These are phyloP conservation scores for Lucilia cuprina DNA, from an alignment of 1,140 invertebrate species.

Conservation along the genomic window DNA sequence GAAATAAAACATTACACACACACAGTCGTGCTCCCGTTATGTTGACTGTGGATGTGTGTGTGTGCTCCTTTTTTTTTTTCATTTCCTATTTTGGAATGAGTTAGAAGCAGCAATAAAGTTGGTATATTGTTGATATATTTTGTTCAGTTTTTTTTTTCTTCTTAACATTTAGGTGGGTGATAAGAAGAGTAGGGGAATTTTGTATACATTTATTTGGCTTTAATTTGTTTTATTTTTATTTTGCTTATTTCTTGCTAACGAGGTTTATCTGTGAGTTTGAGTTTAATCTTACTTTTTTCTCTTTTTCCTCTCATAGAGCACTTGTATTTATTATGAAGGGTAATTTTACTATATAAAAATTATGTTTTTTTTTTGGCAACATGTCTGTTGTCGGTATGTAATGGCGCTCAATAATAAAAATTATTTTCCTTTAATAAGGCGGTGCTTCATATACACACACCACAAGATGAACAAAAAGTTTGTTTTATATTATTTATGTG, in stretches of 20 bases:
- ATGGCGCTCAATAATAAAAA: slow-evolving; percentile 37
- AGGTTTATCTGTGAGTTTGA: not conserved
- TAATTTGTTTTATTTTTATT: not conserved
- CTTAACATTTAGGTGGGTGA: not conserved
- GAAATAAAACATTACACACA: not conserved
- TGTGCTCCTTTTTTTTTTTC: not conserved
- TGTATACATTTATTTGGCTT: not conserved
- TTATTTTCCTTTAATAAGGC: slow-evolving; percentile 36
- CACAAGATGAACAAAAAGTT: slow-evolving; percentile 3
- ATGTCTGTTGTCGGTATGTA: not conserved
- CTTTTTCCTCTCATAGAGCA: not conserved
- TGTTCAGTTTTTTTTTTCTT: not conserved
- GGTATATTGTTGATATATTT: not conserved
- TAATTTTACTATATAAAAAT: not conserved
- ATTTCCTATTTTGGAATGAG: not conserved
- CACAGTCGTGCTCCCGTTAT: not conserved
- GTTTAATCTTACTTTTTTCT: not conserved
- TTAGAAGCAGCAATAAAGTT: not conserved
- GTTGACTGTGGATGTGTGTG: not conserved
- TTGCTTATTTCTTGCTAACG: not conserved
- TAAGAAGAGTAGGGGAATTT: not conserved
- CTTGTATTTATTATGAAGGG: not conserved
- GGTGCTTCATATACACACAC: slow-evolving; percentile 30
- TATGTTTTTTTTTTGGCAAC: not conserved
- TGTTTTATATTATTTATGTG: not conserved